Percentiles rank a stretch among this genome's conserved stretches.
phyloP scores from a whole-genome alignment of 2,797 vertebrate genomes.

The Periparus ater region DNA sequence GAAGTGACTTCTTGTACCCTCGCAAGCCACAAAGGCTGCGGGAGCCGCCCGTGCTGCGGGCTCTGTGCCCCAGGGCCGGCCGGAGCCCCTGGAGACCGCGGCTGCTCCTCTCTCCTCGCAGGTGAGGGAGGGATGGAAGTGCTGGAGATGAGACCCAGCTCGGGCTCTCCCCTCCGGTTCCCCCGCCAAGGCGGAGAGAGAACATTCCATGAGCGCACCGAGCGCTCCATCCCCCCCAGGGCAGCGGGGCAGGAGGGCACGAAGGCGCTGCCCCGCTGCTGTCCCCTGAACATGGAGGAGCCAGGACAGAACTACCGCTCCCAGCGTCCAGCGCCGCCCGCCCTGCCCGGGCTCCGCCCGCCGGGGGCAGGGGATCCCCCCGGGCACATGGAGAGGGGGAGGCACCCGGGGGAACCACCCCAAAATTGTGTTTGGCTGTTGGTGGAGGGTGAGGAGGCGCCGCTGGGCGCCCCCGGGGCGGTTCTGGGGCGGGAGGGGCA shows the following conservation, averaged over 20 bases:
- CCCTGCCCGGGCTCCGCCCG: background rate
- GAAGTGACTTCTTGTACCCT: background rate
- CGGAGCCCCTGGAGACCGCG: background rate
- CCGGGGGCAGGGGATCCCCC: slow-evolving; percentile 7
- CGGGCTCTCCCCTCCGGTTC: background rate
- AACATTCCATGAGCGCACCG: rapidly evolving
- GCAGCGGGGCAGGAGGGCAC: background rate
- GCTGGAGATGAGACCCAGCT: no score
- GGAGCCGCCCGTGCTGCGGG: background rate
- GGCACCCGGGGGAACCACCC: no score
- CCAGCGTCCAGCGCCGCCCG: background rate
- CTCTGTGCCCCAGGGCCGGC: rapidly evolving
- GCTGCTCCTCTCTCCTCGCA: background rate
- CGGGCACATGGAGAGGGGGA: rapidly evolving
- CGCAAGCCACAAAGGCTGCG: rapidly evolving
- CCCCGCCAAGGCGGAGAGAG: background rate
- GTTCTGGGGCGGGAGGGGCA: background rate
- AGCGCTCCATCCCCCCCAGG: rapidly evolving
- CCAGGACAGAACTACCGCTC: background rate
- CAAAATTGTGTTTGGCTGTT: rapidly evolving
- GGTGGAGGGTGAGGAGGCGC: background rate
- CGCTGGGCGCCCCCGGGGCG: background rate
- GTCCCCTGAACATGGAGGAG: slow-evolving; percentile 36
- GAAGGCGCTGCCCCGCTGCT: background rate
- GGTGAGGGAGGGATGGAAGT: no score